phyloP scores from a whole-genome alignment of 2,888 invertebrate genomes.

The Cheilosia vernalis region DNA sequence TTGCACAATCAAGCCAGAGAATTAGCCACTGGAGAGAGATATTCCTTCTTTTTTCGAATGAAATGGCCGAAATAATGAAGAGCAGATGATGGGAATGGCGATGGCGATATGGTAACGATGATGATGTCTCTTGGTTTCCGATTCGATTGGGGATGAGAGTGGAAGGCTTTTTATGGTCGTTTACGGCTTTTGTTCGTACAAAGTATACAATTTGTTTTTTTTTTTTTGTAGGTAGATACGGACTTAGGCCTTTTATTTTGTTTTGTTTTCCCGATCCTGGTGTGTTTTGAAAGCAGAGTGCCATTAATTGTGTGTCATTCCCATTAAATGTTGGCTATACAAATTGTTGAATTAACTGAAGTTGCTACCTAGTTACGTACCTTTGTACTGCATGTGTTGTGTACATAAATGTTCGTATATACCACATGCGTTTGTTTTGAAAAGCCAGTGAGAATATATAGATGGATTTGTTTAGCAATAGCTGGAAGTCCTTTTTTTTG shows the following conservation, averaged over 20 bases:
- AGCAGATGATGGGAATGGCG: constrained; percentile 32
- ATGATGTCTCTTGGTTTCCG: constrained; percentile 33
- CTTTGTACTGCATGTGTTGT: too few relatives aligned
- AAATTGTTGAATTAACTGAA: not conserved
- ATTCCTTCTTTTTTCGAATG: constrained; percentile 33
- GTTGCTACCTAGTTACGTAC: too few relatives aligned
- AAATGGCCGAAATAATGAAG: constrained; percentile 52
- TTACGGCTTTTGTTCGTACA: constrained; percentile 42
- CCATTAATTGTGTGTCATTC: constrained; percentile 3
- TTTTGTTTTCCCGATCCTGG: not conserved
- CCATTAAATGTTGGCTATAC: not conserved
- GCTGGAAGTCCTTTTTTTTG: too few relatives aligned
- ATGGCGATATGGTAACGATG: constrained; percentile 30
- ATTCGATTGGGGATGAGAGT: constrained; percentile 3
- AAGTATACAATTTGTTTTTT: constrained; percentile 1
- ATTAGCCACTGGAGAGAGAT: constrained; percentile 61
- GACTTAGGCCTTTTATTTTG: not conserved
- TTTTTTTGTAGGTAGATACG: not conserved
- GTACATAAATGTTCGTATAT: too few relatives aligned
- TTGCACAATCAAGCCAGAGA: constrained; percentile 57
- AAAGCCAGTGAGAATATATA: too few relatives aligned
- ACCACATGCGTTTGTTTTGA: too few relatives aligned
- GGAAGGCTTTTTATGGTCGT: constrained; percentile 47
- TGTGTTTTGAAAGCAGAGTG: not conserved
- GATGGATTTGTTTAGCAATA: too few relatives aligned